Base-by-base conservation (phyloP, 1,140 invertebrate genomes). In the Diachasma alloeum region DNA sequence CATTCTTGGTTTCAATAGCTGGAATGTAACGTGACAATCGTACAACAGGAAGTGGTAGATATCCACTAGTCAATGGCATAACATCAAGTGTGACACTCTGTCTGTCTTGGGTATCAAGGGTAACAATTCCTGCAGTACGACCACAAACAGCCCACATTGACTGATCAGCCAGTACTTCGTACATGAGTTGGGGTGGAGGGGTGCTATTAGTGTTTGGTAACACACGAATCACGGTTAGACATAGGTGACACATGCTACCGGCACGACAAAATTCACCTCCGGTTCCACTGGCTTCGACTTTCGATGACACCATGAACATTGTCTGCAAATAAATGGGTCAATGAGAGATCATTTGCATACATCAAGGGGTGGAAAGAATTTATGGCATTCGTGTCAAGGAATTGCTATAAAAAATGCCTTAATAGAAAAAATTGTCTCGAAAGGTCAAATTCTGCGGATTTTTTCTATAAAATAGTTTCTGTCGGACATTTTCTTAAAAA, bases 71-170 rank as follows among this genome's bases (percentile, higher is more conserved):
- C 31, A 98, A 87, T 26, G 97, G 97, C 94, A 98, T 97, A 13
- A 98, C 95, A 83, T 98, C 96, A 74, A 98, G 88, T 0, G 92
- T 92, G 56, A 97, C 94, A 68, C 91, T 93, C 87, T 96, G 94
- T 69, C 93, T 92, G 67, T 93, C 92, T 15, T 91, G 88, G 48
- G 91, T 90, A 11, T 96, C 95, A 87, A 97, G 92, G 9, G 93
- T 94, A 66, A 97, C 93, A 15, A 97, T 95, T 68, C 95, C 96
- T 78, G 96, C 95, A 72, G 96, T 96, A 76, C 95, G 91, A 48
- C 96, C 96, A 85, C 96, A 95, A 13, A 98, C 94, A 4, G 96
- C 96, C 97, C 97, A 98, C 91, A 97, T 93, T 26, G 94, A 94
- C 86, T 96, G 95, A 89, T 98, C 97, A 31, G 95, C 95, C 37